Evolutionary conservation across 1,140 invertebrate species (phyloP), one percentile per base, ranked within the genome.

Genomic region (Eumeta japonica): DNA sequence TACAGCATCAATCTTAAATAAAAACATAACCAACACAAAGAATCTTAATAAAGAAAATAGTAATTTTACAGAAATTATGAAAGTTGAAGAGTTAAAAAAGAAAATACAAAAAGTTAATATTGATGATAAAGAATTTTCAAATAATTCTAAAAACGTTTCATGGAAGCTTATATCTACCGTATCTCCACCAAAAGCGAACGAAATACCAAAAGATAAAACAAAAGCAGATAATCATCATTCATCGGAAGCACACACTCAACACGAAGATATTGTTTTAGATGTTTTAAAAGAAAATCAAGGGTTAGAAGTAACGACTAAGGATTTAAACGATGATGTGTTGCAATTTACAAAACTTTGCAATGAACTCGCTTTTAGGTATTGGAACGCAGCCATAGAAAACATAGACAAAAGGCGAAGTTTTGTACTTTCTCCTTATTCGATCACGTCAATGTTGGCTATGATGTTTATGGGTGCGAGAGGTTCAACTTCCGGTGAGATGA

Each of bases 401-500:
- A 72, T 88, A n/a, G 88, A 84, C 41, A 78, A 81, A 9, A 83
- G 82, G 10, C 77, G 88, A 46, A 91, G 89, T 46, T 71, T 93
- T 43, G 81, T 89, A n/a, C 60, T 92, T 2, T 92, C 90, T 7
- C 90, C 90, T 0, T 92, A 92, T 47, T 89, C 88, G 0, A 81
- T 89, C 38, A 89, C 86, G 1, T 91, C 88, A 2, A 81, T 90
- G 55, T 57, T 93, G 2, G 88, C 90, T 2, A 92, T 93, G 89
- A 83, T 92, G 18, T 92, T 92, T 59, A 78, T 94, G 24, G 91
- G 90, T 2, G 89, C 90, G 2, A 78, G 87, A 43, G 90, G 90
- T 19, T 79, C 85, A n/a, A 93, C 91, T 0, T 90, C 89, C 1
- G 87, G 86, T 1, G 88, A 92, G 78, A 90, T 94, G 85, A 92